Evolutionary conservation across 1,140 invertebrate genomes (phyloP).

Genomic region (Dendroctonus ponderosae): DNA sequence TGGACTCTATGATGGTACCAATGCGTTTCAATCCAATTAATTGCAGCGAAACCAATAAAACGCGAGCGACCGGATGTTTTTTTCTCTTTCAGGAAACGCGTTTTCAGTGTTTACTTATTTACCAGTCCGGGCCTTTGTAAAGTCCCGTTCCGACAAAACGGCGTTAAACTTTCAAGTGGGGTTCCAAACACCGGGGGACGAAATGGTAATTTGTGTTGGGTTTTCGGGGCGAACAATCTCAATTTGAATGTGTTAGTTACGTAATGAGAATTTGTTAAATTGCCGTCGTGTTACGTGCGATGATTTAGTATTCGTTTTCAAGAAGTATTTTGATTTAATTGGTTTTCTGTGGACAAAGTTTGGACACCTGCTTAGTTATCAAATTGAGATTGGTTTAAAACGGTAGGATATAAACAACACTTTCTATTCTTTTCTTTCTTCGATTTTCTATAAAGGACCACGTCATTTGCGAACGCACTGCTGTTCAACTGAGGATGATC

Average conservation of each 20-base stretch:
- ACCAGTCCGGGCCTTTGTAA: conserved; percentile 17
- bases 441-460: no score
- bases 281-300: background rate
- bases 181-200: background rate
- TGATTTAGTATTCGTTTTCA: no score
- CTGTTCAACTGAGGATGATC: no score
- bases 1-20: background rate
- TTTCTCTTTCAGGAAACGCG: conserved; percentile 8
- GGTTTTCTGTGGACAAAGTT: no score
- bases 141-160: conserved; percentile 5
- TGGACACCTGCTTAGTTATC: no score
- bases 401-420: no score
- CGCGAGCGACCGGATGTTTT: conserved; percentile 1
- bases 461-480: no score
- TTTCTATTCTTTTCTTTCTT: no score
- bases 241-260: background rate
- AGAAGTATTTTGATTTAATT: no score
- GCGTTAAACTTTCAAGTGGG: conserved; percentile 10
- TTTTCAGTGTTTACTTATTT: conserved; percentile 29
- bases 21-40: background rate
- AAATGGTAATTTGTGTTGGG: background rate
- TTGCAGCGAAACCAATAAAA: background rate
- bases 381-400: no score
- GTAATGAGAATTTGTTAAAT: background rate
- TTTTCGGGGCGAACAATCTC: background rate